Percentiles rank a stretch among this genome's conserved stretches.
phyloP scores from a whole-genome alignment of 2,797 vertebrate species.

The Coregonus sp. region DNA sequence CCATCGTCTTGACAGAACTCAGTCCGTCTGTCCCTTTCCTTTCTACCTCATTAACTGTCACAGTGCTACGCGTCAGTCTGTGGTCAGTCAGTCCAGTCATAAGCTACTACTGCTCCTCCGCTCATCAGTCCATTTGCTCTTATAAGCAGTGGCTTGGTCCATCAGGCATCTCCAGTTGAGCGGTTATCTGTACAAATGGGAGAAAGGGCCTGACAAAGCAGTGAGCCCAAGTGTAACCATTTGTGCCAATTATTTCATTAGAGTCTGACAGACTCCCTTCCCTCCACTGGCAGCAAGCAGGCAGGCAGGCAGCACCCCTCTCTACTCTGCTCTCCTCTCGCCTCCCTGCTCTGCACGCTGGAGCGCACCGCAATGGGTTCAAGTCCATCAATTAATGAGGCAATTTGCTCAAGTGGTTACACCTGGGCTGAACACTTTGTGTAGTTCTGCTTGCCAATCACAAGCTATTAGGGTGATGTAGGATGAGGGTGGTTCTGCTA shows the following conservation, averaged over 20 bases:
- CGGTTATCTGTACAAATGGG: slow-evolving; percentile 55
- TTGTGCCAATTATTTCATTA: slow-evolving; percentile 76
- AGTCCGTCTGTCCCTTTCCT: slow-evolving; percentile 35
- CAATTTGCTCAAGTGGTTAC: slow-evolving; percentile 72
- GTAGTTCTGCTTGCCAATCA: slow-evolving; percentile 70
- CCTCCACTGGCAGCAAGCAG: slow-evolving; percentile 33
- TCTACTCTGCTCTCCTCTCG: slow-evolving; percentile 1
- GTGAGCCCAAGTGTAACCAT: slow-evolving; percentile 45
- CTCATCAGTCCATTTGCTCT: slow-evolving; percentile 43
- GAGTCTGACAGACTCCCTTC: slow-evolving; percentile 64
- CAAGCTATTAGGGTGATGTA: slow-evolving; percentile 52
- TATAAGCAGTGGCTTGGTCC: slow-evolving; percentile 57
- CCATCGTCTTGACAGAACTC: slow-evolving; percentile 57
- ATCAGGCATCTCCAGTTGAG: slow-evolving; percentile 42
- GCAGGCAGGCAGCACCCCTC: slow-evolving; percentile 41
- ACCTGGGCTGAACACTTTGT: slow-evolving; percentile 70
- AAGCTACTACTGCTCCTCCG: slow-evolving; percentile 29
- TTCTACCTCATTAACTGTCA: slow-evolving; percentile 59
- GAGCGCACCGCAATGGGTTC: slow-evolving; percentile 36
- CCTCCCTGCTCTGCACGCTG: slow-evolving; percentile 19
- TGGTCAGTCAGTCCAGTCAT: slow-evolving; percentile 50
- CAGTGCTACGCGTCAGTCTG: slow-evolving; percentile 28
- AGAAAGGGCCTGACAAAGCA: not conserved
- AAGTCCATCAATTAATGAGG: slow-evolving; percentile 80
- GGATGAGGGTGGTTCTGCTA: slow-evolving; percentile 21